Evolutionary conservation across 1,140 invertebrate genomes (phyloP), one percentile per base, ranked within the genome.

Genomic region (Apis florea): DNA sequence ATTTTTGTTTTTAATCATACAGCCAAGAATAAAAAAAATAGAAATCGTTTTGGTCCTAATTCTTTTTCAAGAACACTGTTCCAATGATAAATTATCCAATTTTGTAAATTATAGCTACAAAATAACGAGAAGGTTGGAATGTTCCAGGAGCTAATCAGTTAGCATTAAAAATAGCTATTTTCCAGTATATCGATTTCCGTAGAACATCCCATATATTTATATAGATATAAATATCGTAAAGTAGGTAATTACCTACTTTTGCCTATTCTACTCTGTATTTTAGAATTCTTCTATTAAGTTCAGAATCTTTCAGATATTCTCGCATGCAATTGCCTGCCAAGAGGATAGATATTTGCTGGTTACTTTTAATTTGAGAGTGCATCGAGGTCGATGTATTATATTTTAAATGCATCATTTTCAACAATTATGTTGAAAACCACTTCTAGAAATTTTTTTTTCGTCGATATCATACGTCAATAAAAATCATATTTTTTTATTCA

Each of bases 281-380:
- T 83, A 83, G 83, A 71, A 87, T 74, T 59, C 75, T 82, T 59
- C 75, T 74, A 79, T 68, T 75, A 79, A 70, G 56, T 73, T 64
- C 63, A 80, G 68, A 80, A 83, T 86, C 81, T 73, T 83, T 79
- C 73, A 40, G 61, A 77, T 68, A 61, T 85, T 85, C 78, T 76
- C 83, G 85, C 85, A 87, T 87, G 85, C 81, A 80, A 76, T 66
- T 78, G 85, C 84, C 81, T 87, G 85, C 84, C 77, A 83, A 86
- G 76, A 83, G 68, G 77, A 64, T 85, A 86, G 79, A 75, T 83
- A 63, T 63, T 59, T 78, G 70, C 66, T 80, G 54, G 59, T 63
- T 59, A 81, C 40, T 40, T 82, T 77, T 59, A 13, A 82, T 49
- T 51, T 63, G 21, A 85, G 63, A 24, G 73, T 67, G 64, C 79